Percentiles rank a stretch among this genome's conserved stretches.
phyloP scores from a whole-genome alignment of 30 jellyfish, hydroid and myxozoan species.

The Hydractinia echinata region DNA sequence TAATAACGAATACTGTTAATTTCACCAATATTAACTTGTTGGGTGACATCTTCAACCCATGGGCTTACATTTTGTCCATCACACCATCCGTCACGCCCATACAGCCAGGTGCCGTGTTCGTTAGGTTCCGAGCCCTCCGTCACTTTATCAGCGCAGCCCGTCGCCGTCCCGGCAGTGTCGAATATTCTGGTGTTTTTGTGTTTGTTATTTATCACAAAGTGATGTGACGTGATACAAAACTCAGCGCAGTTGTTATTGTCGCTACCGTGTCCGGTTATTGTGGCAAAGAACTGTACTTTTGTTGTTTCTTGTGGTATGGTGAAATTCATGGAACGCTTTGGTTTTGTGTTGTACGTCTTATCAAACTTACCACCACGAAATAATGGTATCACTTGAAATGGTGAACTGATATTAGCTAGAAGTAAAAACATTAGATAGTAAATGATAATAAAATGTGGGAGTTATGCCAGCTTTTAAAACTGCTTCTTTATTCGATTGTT shows the following conservation, averaged over 20 bases:
- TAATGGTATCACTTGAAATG: slow-evolving; percentile 55
- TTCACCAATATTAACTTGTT: slow-evolving; percentile 62
- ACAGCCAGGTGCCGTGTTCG: slow-evolving; percentile 98
- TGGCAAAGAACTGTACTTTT: slow-evolving; percentile 65
- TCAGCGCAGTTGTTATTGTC: slow-evolving; percentile 96
- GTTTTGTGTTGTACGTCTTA: slow-evolving; percentile 59
- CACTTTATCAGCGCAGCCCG: slow-evolving; percentile 96
- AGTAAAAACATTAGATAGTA: not conserved
- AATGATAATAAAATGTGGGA: not conserved
- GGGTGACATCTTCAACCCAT: slow-evolving; percentile 91
- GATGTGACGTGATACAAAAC: slow-evolving; percentile 94
- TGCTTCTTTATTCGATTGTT: too few species aligned
- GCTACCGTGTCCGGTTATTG: slow-evolving; percentile 97
- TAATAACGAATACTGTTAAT: slow-evolving; percentile 49
- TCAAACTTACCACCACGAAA: slow-evolving; percentile 90
- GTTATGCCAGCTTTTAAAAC: too few species aligned
- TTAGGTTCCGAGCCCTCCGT: slow-evolving; percentile 90
- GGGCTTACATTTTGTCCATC: slow-evolving; percentile 97
- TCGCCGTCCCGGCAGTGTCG: slow-evolving; percentile 95
- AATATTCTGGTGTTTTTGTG: slow-evolving; percentile 75
- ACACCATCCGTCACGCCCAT: slow-evolving; percentile 99
- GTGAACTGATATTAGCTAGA: slow-evolving; percentile 43
- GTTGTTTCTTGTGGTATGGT: slow-evolving; percentile 60
- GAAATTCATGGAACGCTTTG: slow-evolving; percentile 49
- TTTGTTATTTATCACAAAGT: slow-evolving; percentile 54